phyloP scores from a whole-genome alignment of 2,888 invertebrate genomes.

The Terebella lapidaria region DNA sequence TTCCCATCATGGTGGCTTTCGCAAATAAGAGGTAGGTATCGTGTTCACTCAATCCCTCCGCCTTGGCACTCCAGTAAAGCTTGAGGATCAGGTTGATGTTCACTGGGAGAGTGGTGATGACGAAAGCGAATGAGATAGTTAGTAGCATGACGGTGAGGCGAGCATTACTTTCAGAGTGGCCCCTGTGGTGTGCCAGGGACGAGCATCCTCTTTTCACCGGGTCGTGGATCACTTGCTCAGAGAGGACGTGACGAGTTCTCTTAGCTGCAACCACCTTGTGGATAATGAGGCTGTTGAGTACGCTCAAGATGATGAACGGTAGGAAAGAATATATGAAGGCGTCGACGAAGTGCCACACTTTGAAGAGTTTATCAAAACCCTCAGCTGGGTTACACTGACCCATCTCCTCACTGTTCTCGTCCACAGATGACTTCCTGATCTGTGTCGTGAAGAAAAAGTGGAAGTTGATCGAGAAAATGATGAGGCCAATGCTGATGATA shows the following conservation, averaged over 20 bases:
- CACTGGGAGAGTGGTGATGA: slow-evolving; percentile 23
- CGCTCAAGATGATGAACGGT: slow-evolving; percentile 38
- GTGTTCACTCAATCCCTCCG: not conserved
- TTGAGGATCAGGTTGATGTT: slow-evolving; percentile 17
- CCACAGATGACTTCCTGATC: slow-evolving; percentile 2
- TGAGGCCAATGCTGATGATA: slow-evolving; percentile 27
- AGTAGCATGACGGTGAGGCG: slow-evolving; percentile 23
- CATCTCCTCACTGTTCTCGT: not conserved
- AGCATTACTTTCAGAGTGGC: slow-evolving; percentile 7
- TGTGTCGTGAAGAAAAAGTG: slow-evolving; percentile 42
- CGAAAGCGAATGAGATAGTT: slow-evolving; percentile 20
- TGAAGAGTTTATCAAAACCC: slow-evolving; percentile 20
- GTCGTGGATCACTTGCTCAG: not conserved
- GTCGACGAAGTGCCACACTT: slow-evolving; percentile 46
- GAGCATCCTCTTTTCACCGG: not conserved
- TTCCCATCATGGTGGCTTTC: slow-evolving; percentile 15
- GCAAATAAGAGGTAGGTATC: slow-evolving; percentile 5
- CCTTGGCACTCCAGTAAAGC: slow-evolving; percentile 5
- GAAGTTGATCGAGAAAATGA: slow-evolving; percentile 35
- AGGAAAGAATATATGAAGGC: slow-evolving; percentile 40
- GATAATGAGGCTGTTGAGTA: slow-evolving; percentile 43
- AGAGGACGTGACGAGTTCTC: slow-evolving; percentile 4
- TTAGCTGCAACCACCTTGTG: slow-evolving; percentile 33
- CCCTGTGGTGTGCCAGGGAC: not conserved
- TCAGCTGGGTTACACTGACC: slow-evolving; percentile 14